Percentiles rank a stretch among this genome's conserved stretches.
Conservation (phyloP, 2,888 invertebrate species). For the Sialis lutaria region DNA sequence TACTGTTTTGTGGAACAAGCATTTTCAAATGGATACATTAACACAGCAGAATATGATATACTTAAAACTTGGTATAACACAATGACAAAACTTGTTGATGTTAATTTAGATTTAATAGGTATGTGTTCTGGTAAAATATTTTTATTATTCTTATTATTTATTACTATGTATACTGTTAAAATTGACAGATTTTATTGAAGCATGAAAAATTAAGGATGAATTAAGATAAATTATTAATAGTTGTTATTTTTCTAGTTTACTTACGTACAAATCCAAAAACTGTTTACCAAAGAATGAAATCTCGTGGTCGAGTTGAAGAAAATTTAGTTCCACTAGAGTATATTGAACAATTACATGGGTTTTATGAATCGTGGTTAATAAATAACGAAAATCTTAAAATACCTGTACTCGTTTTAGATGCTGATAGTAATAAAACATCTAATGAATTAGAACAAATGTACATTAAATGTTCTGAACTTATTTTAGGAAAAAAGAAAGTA, state of each 20-base stretch:
- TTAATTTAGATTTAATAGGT: constrained; percentile 65
- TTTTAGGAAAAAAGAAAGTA: too few species aligned
- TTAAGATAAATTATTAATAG: not conserved
- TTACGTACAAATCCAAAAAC: constrained; percentile 45
- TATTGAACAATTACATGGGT: constrained; percentile 56
- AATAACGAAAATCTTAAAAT: not conserved
- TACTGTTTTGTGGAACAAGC: constrained; percentile 73
- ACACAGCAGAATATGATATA: constrained; percentile 60
- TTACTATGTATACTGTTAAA: too few species aligned
- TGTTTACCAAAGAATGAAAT: constrained; percentile 52
- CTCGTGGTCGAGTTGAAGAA: constrained; percentile 68
- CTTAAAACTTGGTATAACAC: constrained; percentile 78
- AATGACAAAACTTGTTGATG: constrained; percentile 31
- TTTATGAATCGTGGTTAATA: constrained; percentile 57
- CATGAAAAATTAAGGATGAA: too few species aligned
- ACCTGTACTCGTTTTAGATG: constrained; percentile 46
- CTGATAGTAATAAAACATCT: constrained; percentile 36
- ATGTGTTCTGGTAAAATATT: constrained; percentile 11
- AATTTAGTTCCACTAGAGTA: constrained; percentile 63
- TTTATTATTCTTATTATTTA: too few species aligned
- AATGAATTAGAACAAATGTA: too few species aligned
- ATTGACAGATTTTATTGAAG: too few species aligned
- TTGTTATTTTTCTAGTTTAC: constrained; percentile 34
- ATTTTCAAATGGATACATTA: constrained; percentile 45
- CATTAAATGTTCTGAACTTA: too few species aligned